Conservation (phyloP, 1,140 invertebrate species). For the Aphaenogaster ashmeadi region DNA sequence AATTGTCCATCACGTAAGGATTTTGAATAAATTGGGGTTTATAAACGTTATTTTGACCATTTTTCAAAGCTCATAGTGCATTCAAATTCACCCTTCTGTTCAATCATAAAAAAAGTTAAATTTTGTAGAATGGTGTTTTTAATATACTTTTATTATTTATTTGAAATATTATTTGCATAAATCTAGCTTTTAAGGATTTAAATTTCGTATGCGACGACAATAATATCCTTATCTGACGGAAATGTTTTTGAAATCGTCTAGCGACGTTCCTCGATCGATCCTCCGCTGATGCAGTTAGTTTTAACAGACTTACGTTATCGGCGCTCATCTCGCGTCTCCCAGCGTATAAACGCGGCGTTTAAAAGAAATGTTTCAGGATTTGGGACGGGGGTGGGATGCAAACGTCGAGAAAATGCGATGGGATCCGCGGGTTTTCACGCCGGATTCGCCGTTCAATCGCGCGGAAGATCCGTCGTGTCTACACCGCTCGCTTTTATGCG, state of each 20-base stretch:
- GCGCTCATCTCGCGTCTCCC: background rate
- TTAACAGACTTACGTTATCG: constrained; percentile 12
- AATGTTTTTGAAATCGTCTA: background rate
- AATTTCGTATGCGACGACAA: background rate
- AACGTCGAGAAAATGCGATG: background rate
- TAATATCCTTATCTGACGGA: background rate
- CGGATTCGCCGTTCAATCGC: constrained; percentile 40
- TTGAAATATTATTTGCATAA: constrained; percentile 15
- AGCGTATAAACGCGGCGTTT: background rate
- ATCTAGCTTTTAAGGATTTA: background rate
- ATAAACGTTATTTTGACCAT: too few species aligned
- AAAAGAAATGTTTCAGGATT: constrained; percentile 17
- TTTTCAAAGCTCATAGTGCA: too few species aligned
- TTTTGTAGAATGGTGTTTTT: too few species aligned
- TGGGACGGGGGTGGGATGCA: background rate
- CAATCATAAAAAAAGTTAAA: too few species aligned
- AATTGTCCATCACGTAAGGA: too few species aligned
- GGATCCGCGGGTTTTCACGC: background rate
- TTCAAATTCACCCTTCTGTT: too few species aligned
- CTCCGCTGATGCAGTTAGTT: background rate
- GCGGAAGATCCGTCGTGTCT: constrained; percentile 10
- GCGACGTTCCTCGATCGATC: background rate
- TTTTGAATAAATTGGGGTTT: too few species aligned
- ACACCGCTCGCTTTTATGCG: constrained; percentile 48
- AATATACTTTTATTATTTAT: background rate